Evolutionary conservation across 2,888 invertebrate species (phyloP), one percentile per base, ranked within the genome.

Genomic region (Atrina japonica): DNA sequence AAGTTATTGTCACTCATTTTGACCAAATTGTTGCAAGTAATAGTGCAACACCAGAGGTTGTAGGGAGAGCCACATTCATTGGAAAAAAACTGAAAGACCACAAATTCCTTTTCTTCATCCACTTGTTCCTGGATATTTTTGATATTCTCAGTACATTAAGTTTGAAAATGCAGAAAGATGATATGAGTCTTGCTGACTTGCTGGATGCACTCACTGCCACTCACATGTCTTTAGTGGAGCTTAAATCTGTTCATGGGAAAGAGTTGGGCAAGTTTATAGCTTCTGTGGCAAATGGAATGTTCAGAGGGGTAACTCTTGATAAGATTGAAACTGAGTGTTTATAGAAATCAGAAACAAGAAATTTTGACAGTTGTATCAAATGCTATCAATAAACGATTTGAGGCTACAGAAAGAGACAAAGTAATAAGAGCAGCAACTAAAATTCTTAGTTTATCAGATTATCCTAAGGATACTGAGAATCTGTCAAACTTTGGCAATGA

Each of bases 61-160:
- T 50, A 52, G 66, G 59, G 6, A 30, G 59, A 29, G 50, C 50
- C 29, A 35, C 35, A 35, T 35, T 35, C 35, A 40, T 66, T 7
- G 25, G 49, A n/a, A 66, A 66, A 40, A 59, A 66, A 16, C 59
- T 66, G 25, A 41, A 58, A 41, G 58, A 58, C 14, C 58, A 59
- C 50, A 9, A 2, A 16, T 66, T 66, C 52, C 25, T 58, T 1
- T 64, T 25, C 41, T 21, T 53, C 14, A 14, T 35, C 29, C 18
- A 43, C n/a, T 56, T 65, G 2, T 23, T 67, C 25, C 45, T 60
- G 3, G 60, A 67, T 29, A 27, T 67, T 21, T 40, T 67, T 7
- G 35, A 43, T 16, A 41, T 60, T 0, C 40, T 66, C 0, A 40
- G 23, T 16, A 9, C 16, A 23, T 21, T 59, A 21, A 61, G 68